Evolutionary conservation across 2,888 invertebrate genomes (phyloP).

Genomic region (Loripinus fragilis): DNA sequence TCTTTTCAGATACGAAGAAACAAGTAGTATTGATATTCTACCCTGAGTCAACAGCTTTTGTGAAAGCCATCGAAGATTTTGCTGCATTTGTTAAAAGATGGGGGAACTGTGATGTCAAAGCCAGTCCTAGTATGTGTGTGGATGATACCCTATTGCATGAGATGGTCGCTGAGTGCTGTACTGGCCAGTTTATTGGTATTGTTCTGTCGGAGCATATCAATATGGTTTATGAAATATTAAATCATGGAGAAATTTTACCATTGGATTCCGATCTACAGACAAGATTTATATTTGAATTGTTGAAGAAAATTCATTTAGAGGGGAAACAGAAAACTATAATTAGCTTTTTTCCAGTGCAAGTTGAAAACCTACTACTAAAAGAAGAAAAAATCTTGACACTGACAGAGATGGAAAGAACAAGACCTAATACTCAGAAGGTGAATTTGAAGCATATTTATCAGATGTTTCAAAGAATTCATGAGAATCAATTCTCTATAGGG

Average conservation of each 20-base stretch:
- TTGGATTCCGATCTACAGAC: neutral
- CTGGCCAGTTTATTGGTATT: neutral
- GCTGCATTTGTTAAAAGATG: neutral
- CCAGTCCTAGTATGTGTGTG: neutral
- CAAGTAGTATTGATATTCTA: neutral
- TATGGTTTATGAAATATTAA: slow-evolving; percentile 13
- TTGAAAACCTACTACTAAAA: neutral
- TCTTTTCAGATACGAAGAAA: neutral
- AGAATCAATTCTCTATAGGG: neutral
- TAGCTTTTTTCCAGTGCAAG: slow-evolving; percentile 6
- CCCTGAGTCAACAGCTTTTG: neutral
- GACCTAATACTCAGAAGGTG: neutral
- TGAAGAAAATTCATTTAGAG: slow-evolving; percentile 11
- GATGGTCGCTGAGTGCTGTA: neutral
- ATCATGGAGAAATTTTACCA: neutral
- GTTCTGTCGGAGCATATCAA: slow-evolving; percentile 5
- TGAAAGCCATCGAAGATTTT: neutral
- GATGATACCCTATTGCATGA: neutral
- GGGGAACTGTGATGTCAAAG: neutral
- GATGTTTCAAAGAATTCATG: slow-evolving; percentile 5
- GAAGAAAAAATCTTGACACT: neutral
- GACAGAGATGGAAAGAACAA: neutral
- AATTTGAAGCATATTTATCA: slow-evolving; percentile 4
- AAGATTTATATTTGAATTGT: neutral
- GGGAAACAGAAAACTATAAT: slow-evolving; percentile 7